A percentile compares a stretch with the other conserved stretches of the same genome.
These are phyloP conservation scores for Leptarthrus brevirostris DNA, from an alignment of 2,888 invertebrate species.

Conservation along the genomic window DNA sequence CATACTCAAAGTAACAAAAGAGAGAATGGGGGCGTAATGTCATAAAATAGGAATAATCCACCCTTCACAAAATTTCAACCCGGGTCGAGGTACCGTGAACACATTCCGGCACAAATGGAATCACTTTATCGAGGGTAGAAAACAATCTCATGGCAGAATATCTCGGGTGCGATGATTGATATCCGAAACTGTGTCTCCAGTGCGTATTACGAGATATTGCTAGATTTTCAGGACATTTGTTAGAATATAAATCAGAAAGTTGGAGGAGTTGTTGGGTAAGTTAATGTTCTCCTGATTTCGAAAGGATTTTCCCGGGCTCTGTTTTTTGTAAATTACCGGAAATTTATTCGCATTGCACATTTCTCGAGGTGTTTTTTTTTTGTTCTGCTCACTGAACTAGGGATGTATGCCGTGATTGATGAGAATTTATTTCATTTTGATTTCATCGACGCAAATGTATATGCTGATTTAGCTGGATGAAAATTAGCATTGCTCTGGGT, in stretches of 20 bases:
- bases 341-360: constrained; percentile 42
- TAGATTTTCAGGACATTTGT: constrained; percentile 46
- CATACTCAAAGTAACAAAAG: constrained; percentile 34
- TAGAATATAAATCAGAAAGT: constrained; percentile 45
- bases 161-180: constrained; percentile 45
- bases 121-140: constrained; percentile 45
- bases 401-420: background rate
- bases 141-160: constrained; percentile 39
- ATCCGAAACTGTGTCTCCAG: constrained; percentile 44
- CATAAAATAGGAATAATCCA: constrained; percentile 42
- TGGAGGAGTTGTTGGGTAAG: constrained; percentile 32
- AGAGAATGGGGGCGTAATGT: constrained; percentile 32
- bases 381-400: background rate
- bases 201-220: constrained; percentile 46
- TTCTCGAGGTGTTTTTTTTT: constrained; percentile 2
- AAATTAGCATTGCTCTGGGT: no score
- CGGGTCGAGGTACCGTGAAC: background rate
- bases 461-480: no score
- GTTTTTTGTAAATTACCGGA: constrained; percentile 33
- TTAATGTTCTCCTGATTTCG: constrained; percentile 44
- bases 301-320: constrained; percentile 32
- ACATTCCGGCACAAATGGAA: constrained; percentile 46
- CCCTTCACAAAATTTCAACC: constrained; percentile 17
- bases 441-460: no score
- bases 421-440: background rate